Percentiles rank a stretch among this genome's conserved stretches.
These are phyloP conservation scores for Caenorhabditis sp. DNA, from an alignment of 2,888 invertebrate genomes.

Conservation along the genomic window DNA sequence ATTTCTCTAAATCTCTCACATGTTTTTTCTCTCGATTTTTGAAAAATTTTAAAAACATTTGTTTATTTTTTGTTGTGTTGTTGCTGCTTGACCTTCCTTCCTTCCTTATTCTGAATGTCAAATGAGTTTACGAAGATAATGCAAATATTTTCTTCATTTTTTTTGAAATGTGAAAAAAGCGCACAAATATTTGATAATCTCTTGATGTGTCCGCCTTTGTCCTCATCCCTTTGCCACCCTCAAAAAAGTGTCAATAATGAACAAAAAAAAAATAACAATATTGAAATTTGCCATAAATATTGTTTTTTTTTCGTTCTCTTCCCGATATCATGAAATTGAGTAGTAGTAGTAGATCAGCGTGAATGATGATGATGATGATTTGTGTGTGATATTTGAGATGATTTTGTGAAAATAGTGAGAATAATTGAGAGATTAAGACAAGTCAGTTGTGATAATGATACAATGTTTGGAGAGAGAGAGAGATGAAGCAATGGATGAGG, in stretches of 20 bases:
- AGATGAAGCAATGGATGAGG: background rate
- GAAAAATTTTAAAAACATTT: too few relatives aligned
- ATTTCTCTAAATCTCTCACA: slow-evolving; percentile 7
- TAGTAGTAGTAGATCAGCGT: too few relatives aligned
- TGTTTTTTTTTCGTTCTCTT: background rate
- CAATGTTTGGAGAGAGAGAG: background rate
- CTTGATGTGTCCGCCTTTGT: background rate
- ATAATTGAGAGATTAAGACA: background rate
- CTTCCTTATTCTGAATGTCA: too few relatives aligned
- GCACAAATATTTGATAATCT: slow-evolving; percentile 3
- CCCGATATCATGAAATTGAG: background rate
- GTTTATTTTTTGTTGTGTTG: background rate
- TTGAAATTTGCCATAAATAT: background rate
- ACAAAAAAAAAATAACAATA: too few relatives aligned
- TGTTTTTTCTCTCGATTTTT: slow-evolving; percentile 7
- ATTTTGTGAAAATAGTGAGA: background rate
- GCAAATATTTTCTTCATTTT: slow-evolving; percentile 4
- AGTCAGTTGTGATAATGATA: slow-evolving; percentile 1
- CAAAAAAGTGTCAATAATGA: background rate
- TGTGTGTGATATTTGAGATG: background rate
- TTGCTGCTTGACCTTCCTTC: background rate
- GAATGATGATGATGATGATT: too few relatives aligned
- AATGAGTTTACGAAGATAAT: background rate
- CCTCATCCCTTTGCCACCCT: background rate
- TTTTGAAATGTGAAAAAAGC: background rate